Evolutionary conservation across 2,888 invertebrate genomes (phyloP), one percentile per base, ranked within the genome.

Genomic region (Pandemis cinnamomeana): DNA sequence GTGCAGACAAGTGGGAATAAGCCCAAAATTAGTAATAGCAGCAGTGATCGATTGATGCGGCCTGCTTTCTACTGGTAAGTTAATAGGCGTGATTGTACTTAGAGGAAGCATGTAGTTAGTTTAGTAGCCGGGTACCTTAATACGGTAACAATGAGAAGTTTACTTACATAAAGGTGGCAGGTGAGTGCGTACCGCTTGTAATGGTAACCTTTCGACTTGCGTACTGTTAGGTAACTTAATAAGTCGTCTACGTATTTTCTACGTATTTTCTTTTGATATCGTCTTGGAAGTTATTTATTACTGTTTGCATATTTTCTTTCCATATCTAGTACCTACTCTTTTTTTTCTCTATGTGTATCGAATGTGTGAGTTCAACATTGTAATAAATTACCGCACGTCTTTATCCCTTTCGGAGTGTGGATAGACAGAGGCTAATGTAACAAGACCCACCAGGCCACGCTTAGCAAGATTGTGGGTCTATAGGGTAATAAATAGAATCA

Each of bases 101-200:
- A 55, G 20, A 55, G 55, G 55, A 55, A 55, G 55, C 55, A 20
- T 8, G 20, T 55, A 55, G 55, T 55, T 55, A 55, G 20, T 4
- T 36, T 3, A 20, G 20, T 51, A 15, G 27, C 1, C 2, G 27
- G n/a, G 55, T 55, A 55, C 55, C 7, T 20, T 55, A 55, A 11
- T 0, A n/a, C 8, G 44, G 58, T 48, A 46, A n/a, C 61, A 61
- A 61, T 20, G 53, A 58, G 64, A 53, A 63, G 63, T 55, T 64
- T 7, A 41, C 58, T 71, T 66, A 64, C 58, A 71, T 71, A 71
- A 58, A 72, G 61, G 72, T 64, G 67, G 58, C 48, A 42, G 11
- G 72, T 75, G 77, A 79, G 73, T 76, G 51, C 75, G 72, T 73
- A 75, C 66, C 66, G 71, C 60, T 60, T 66, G 60, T 66, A 48